A percentile compares a stretch with the other conserved stretches of the same genome.
Conservation (phyloP, 2,797 vertebrate genomes). For the Thalassophryne amazonica region DNA sequence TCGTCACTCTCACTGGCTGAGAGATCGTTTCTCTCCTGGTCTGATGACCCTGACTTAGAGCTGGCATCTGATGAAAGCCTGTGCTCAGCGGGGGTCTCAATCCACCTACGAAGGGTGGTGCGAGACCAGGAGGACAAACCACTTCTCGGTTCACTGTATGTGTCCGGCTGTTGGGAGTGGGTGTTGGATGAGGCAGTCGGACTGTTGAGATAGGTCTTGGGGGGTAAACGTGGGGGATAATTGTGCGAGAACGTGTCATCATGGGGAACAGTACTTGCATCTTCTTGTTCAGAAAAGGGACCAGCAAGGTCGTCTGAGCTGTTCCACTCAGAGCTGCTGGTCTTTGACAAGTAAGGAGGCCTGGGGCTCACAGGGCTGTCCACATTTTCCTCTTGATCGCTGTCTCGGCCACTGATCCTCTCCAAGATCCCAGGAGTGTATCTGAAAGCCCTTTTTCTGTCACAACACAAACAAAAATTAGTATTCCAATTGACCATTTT, state of each 20-base stretch:
- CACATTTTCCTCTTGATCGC: conserved; percentile 45
- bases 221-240: conserved; percentile 80
- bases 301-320: conserved; percentile 73
- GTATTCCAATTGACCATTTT: not conserved
- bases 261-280: conserved; percentile 9
- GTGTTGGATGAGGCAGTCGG: conserved; percentile 27
- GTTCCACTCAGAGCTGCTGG: conserved; percentile 79
- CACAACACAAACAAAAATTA: not conserved
- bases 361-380: conserved; percentile 51
- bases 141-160: conserved; percentile 45
- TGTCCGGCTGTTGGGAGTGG: conserved; percentile 45
- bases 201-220: conserved; percentile 76
- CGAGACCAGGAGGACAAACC: conserved; percentile 33
- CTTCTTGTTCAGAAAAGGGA: conserved; percentile 72
- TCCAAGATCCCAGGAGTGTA: conserved; percentile 64
- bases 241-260: conserved; percentile 27
- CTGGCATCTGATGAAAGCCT: conserved; percentile 70
- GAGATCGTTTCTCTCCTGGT: conserved; percentile 76
- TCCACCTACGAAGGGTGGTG: conserved; percentile 52
- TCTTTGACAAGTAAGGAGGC: conserved; percentile 63
- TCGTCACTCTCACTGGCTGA: conserved; percentile 78
- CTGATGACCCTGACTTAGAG: conserved; percentile 76
- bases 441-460: conserved; percentile 64
- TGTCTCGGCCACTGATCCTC: conserved; percentile 32
- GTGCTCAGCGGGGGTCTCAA: conserved; percentile 58